These are phyloP conservation scores for Elephantulus edwardii DNA, from an alignment of 2,113 vertebrate genomes.

Conservation along the genomic window DNA sequence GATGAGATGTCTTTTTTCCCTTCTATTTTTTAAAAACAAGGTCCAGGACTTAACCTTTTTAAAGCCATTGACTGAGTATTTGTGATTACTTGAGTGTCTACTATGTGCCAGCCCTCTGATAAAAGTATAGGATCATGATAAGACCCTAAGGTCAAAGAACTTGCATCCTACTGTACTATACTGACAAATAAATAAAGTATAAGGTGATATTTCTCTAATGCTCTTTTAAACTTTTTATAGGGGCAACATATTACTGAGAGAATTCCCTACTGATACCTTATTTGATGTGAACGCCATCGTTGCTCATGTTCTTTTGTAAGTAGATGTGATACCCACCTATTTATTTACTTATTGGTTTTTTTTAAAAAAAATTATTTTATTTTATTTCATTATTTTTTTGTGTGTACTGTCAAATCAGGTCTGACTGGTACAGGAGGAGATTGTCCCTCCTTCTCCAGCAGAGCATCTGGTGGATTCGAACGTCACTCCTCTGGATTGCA, in stretches of 20 bases:
- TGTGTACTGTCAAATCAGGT: no score
- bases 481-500: no score
- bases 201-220: constrained; percentile 34
- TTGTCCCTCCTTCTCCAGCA: no score
- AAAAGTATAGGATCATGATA: neutral
- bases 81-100: neutral
- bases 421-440: no score
- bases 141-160: neutral
- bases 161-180: neutral
- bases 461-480: no score
- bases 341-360: no score
- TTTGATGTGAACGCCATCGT: constrained; percentile 93
- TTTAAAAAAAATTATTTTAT: no score
- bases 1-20: neutral
- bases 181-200: constrained; percentile 1
- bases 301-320: constrained; percentile 96
- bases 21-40: constrained; percentile 4
- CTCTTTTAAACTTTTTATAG: constrained; percentile 79
- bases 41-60: neutral
- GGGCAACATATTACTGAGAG: constrained; percentile 87
- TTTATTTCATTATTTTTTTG: no score
- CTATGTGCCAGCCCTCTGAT: neutral
- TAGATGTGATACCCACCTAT: constrained; percentile 53
- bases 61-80: neutral
- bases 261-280: constrained; percentile 91